phyloP scores from a whole-genome alignment of 2,113 vertebrate genomes.

The Pristiophorus japonicus region DNA sequence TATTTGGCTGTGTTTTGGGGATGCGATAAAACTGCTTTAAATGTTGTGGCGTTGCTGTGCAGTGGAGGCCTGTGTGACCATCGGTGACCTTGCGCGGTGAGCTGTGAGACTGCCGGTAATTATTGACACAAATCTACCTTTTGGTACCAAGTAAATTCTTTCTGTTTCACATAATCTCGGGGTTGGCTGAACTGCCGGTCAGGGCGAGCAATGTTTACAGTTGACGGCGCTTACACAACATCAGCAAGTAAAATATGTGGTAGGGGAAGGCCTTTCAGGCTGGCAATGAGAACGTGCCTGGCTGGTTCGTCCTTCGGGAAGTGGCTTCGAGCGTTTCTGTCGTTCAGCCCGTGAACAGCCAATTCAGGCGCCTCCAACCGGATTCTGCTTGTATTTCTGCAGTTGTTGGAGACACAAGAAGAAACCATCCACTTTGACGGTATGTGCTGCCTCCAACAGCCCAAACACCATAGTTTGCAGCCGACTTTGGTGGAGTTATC shows the following conservation, averaged over 20 bases:
- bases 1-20: not conserved
- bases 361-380: not conserved
- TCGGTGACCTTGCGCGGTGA: not conserved
- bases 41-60: not conserved
- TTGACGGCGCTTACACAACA: not conserved
- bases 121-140: not conserved
- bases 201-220: not conserved
- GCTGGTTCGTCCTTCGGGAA: not conserved
- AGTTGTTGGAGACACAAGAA: not conserved
- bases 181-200: not conserved
- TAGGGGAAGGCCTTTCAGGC: not conserved
- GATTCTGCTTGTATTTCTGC: not conserved
- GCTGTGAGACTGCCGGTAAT: not conserved
- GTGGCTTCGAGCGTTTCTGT: not conserved
- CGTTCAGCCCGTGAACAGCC: not conserved
- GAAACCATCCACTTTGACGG: not conserved
- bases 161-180: not conserved
- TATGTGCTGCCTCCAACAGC: constrained; percentile 2
- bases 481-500: too few species aligned
- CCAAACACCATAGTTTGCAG: not conserved
- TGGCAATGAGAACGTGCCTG: not conserved
- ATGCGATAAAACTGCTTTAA: not conserved
- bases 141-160: not conserved
- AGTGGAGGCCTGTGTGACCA: not conserved
- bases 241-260: not conserved